Evolutionary conservation across 2,888 invertebrate genomes (phyloP).

Genomic region (Alitta virens): DNA sequence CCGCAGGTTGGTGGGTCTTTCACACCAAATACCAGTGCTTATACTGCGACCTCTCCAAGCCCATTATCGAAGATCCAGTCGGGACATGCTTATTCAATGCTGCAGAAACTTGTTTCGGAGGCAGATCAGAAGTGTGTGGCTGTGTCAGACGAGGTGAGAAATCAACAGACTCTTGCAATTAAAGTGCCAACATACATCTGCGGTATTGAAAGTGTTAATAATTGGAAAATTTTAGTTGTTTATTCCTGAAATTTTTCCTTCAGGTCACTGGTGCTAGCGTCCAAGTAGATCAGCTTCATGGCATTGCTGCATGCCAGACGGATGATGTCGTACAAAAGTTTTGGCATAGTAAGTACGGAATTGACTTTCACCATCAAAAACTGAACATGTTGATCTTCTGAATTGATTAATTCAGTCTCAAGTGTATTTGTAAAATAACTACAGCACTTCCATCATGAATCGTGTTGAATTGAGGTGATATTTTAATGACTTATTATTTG

Average conservation of each 20-base stretch:
- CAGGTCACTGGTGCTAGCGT: conserved; percentile 54
- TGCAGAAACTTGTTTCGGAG: conserved; percentile 85
- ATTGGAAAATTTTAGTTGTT: no score
- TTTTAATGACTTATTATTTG: not conserved
- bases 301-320: conserved; percentile 80
- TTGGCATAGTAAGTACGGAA: conserved; percentile 76
- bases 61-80: conserved; percentile 69
- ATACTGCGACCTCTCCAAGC: conserved; percentile 59
- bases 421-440: no score
- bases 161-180: no score
- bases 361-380: no score
- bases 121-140: conserved; percentile 91
- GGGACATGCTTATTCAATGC: conserved; percentile 77
- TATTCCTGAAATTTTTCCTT: no score
- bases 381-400: no score
- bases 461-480: not conserved
- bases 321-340: conserved; percentile 91
- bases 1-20: not conserved
- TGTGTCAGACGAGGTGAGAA: conserved; percentile 84
- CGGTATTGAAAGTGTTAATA: no score
- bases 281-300: conserved; percentile 71
- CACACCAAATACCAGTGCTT: not conserved
- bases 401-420: no score
- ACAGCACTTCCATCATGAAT: not conserved
- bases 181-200: no score